These are phyloP conservation scores for Iselma pallidipennis DNA, from an alignment of 2,888 invertebrate genomes.

Conservation along the genomic window DNA sequence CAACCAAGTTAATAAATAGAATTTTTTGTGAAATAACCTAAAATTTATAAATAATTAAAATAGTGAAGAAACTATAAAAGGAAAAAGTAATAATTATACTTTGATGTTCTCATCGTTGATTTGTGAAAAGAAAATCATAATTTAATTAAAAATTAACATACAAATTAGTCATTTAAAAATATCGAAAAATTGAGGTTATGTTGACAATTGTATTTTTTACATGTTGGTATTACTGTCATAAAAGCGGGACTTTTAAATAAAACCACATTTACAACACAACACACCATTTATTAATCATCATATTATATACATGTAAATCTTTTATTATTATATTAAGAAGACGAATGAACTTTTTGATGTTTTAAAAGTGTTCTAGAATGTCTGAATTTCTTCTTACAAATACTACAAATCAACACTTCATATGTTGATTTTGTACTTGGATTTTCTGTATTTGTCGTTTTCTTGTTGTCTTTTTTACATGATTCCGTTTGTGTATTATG, in stretches of 20 bases:
- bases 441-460: background rate
- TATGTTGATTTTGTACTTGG: background rate
- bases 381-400: background rate
- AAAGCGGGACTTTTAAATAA: background rate
- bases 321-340: background rate
- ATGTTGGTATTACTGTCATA: no score
- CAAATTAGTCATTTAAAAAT: background rate
- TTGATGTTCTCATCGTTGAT: background rate
- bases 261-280: background rate
- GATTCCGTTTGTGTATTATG: background rate
- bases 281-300: background rate
- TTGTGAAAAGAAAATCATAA: background rate
- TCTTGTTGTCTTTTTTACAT: background rate
- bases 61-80: background rate
- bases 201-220: no score
- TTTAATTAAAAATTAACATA: background rate
- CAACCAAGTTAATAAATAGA: conserved; percentile 16
- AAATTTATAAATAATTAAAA: conserved; percentile 2
- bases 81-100: background rate
- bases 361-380: background rate
- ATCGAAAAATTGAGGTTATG: background rate
- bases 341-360: background rate
- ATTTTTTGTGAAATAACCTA: conserved; percentile 1
- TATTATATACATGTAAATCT: background rate
- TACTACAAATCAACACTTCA: background rate